Evolutionary conservation across 2,113 vertebrate species (phyloP), one percentile per base, ranked within the genome.

Genomic region (Tautogolabrus adspersus): DNA sequence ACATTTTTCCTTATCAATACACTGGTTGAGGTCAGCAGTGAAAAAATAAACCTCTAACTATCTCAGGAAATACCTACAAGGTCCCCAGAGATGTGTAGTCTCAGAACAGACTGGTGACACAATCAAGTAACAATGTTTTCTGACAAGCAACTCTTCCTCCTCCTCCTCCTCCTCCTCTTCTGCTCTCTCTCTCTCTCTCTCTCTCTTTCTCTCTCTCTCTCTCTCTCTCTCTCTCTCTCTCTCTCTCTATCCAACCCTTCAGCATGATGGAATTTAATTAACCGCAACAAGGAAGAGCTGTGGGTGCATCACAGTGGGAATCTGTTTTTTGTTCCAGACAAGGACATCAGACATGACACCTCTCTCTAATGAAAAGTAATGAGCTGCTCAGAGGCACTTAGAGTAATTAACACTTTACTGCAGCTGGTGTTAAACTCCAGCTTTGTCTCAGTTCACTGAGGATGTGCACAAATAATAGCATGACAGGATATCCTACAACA

Each of bases 211-310:
- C 46, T 16, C 19, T 37, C 58, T 75, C 40, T 26, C 22, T 15
- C 38, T 61, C 61, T 26, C 74, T 73, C 68, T 21, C 21, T 16
- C 21, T 42, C 26, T 26, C 26, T 26, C 26, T 2, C 54, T 74
- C 34, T 23, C 13, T 21, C 46, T 69, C 67, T 57, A 66, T 66
- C 63, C 16, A 30, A 58, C 78, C 47, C 78, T 63, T 71, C 47
- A 79, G 74, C 67, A 6, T 34, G 69, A 77, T 83, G 80, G 80
- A 83, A 83, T 89, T 82, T 79, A 86, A 91, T 89, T 81, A 88
- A 70, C 26, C n/a, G 18, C 1, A 21, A 58, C 74, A 58, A 49
- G 59, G 58, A 76, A 44, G 66, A 56, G 38, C 56, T 74, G 81
- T 75, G 26, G 8, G 61, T 46, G 54, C 66, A 46, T 89, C 64